phyloP scores from a whole-genome alignment of 2,797 vertebrate genomes.

The Xyrichtys novacula region DNA sequence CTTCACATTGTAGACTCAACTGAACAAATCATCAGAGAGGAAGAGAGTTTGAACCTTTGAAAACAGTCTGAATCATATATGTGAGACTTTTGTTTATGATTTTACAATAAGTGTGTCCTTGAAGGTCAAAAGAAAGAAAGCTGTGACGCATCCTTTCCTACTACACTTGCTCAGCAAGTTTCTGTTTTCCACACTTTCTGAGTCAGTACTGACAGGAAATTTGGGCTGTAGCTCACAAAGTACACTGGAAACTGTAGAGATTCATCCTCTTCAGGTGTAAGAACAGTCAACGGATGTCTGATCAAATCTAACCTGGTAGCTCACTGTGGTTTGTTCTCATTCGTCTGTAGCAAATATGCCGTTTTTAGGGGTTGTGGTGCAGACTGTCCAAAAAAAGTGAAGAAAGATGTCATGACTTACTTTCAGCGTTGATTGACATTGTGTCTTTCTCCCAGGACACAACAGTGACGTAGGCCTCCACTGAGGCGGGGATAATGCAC shows the following conservation, averaged over 20 bases:
- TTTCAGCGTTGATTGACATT: constrained; percentile 96
- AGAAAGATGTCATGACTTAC: constrained; percentile 65
- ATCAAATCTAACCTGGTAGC: neutral
- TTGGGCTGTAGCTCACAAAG: neutral
- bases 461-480: constrained; percentile 97
- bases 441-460: constrained; percentile 98
- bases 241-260: neutral
- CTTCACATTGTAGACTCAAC: too few species aligned
- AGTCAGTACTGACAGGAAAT: neutral
- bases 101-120: too few species aligned
- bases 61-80: too few species aligned
- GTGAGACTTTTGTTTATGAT: too few species aligned
- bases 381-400: neutral
- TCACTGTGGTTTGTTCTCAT: neutral
- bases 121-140: too few species aligned
- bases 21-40: too few species aligned
- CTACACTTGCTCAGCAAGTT: neutral
- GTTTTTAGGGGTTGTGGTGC: neutral
- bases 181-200: neutral
- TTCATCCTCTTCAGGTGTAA: neutral
- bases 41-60: too few species aligned
- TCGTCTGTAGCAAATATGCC: neutral
- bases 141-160: too few species aligned
- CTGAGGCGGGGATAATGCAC: constrained; percentile 99
- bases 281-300: neutral